These are phyloP conservation scores for Neotoma lepida DNA, from an alignment of 2,113 vertebrate genomes.

Conservation along the genomic window DNA sequence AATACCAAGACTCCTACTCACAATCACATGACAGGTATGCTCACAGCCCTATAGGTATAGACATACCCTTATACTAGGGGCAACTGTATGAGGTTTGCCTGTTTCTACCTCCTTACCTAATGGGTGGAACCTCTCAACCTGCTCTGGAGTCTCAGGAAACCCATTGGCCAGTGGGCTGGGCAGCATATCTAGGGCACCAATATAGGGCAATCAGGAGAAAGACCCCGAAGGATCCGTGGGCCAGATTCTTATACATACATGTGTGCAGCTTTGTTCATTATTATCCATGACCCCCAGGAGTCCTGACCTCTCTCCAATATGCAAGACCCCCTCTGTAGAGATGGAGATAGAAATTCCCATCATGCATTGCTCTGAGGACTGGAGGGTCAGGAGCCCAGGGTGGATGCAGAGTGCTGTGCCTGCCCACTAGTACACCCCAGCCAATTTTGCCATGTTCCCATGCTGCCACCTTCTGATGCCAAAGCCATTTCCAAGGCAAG, in stretches of 20 bases:
- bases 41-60: not conserved
- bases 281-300: not conserved
- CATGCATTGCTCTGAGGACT: not conserved
- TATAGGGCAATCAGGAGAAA: not conserved
- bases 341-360: not conserved
- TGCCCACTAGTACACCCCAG: not conserved
- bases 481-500: constrained; percentile 40
- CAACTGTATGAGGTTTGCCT: not conserved
- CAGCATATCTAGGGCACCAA: not conserved
- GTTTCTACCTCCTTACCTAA: not conserved
- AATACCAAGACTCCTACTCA: not conserved
- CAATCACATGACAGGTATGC: not conserved
- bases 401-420: not conserved
- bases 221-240: not conserved
- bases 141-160: not conserved
- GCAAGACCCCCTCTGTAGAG: not conserved
- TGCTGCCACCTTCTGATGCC: constrained; percentile 75
- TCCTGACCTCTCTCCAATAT: not conserved
- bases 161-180: not conserved
- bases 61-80: not conserved
- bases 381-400: not conserved
- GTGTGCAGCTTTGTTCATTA: not conserved
- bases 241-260: not conserved
- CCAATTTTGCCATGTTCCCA: constrained; percentile 23
- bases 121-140: not conserved